These are phyloP conservation scores for Mirza zaza DNA, from an alignment of 2,113 vertebrate genomes.

Conservation along the genomic window DNA sequence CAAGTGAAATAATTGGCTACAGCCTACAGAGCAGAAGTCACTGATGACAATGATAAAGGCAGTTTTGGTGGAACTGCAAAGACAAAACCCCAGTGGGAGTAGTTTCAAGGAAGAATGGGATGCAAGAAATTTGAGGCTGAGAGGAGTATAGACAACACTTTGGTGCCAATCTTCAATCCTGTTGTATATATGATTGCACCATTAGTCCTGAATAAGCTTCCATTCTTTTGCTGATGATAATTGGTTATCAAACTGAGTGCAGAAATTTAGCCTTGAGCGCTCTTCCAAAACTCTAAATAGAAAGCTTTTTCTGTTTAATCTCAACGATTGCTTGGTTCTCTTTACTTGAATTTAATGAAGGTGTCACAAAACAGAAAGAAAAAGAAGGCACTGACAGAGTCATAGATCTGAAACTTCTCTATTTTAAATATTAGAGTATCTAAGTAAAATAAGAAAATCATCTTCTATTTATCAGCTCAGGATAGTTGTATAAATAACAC, in stretches of 20 bases:
- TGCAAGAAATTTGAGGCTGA: neutral
- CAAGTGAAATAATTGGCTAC: neutral
- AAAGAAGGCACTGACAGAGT: neutral
- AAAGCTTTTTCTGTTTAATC: neutral
- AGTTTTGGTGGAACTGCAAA: neutral
- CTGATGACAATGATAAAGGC: neutral
- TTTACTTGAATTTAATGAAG: neutral
- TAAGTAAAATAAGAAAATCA: neutral
- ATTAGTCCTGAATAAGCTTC: neutral
- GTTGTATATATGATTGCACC: accelerated
- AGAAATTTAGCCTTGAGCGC: neutral
- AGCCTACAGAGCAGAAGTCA: neutral
- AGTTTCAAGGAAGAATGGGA: neutral
- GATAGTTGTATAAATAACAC: neutral
- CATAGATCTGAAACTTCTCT: neutral
- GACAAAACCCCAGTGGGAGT: neutral
- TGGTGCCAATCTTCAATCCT: neutral
- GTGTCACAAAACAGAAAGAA: neutral
- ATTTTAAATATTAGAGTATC: neutral
- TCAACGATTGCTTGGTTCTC: neutral
- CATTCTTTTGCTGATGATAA: neutral
- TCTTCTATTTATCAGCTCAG: neutral
- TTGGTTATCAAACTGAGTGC: neutral
- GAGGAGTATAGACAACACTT: accelerated
- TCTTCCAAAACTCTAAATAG: neutral